Evolutionary conservation across 2,113 vertebrate species (phyloP).

Genomic region (Callipepla squamata): DNA sequence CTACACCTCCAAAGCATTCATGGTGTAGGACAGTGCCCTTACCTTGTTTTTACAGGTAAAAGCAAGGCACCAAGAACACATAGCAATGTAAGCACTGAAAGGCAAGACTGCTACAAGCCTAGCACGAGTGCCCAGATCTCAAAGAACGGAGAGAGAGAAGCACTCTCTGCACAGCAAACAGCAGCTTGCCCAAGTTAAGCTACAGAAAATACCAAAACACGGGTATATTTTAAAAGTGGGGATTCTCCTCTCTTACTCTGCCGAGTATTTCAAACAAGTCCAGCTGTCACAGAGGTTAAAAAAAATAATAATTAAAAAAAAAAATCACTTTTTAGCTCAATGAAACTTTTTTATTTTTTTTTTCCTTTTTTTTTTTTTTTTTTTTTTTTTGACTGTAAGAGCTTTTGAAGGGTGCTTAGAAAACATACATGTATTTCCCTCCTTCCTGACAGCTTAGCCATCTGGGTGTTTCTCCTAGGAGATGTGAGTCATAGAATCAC

Average conservation of each 20-base stretch:
- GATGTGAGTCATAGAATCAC: neutral
- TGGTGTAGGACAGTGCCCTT: neutral
- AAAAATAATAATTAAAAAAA: too few species aligned
- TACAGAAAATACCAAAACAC: neutral
- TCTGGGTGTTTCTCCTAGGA: neutral
- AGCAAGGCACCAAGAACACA: neutral
- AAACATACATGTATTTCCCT: neutral
- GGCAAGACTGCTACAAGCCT: neutral
- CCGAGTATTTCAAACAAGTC: neutral
- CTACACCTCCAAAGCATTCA: neutral
- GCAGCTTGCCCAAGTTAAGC: neutral
- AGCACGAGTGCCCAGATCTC: neutral
- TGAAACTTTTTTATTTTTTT: neutral
- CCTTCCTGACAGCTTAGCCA: neutral
- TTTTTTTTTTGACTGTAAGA: neutral
- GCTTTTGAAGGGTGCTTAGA: neutral
- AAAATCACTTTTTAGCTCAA: neutral
- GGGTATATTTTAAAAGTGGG: neutral
- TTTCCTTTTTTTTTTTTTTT: neutral
- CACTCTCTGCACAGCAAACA: neutral
- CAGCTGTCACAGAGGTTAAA: neutral
- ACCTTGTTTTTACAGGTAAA: neutral
- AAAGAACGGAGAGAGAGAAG: neutral
- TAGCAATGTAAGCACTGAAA: neutral
- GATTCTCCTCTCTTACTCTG: accelerated